Evolutionary conservation across 1,140 invertebrate species (phyloP).

Genomic region (Eupristina koningsbergeri): DNA sequence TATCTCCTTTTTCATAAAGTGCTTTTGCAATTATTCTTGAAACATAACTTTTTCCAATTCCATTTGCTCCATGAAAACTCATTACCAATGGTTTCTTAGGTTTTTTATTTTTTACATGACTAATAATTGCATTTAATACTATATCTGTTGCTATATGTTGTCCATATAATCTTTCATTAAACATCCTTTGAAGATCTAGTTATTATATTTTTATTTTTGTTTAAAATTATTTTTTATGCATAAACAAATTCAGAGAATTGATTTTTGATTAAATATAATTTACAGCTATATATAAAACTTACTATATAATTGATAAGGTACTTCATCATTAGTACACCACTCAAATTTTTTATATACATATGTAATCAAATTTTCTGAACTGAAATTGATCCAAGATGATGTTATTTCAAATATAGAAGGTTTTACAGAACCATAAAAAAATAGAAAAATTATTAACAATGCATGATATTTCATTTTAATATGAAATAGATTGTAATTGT

Average conservation of each 20-base stretch:
- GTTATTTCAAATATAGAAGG: background rate
- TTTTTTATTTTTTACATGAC: constrained; percentile 67
- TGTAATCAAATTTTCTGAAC: background rate
- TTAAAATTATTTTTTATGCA: background rate
- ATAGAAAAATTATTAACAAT: background rate
- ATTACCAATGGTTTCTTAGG: constrained; percentile 79
- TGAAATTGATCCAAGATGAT: background rate
- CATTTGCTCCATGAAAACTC: constrained; percentile 87
- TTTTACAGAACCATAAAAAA: background rate
- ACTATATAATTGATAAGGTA: constrained; percentile 38
- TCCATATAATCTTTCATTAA: constrained; percentile 66
- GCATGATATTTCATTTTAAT: background rate
- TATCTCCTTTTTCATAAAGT: constrained; percentile 81
- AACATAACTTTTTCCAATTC: constrained; percentile 91
- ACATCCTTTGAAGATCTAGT: background rate
- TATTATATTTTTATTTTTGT: background rate
- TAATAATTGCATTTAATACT: constrained; percentile 74
- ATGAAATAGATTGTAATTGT: background rate
- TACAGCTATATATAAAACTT: background rate
- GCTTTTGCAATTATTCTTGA: constrained; percentile 83
- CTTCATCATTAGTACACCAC: constrained; percentile 10
- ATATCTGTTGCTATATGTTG: constrained; percentile 78
- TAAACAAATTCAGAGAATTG: background rate
- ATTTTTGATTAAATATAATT: background rate
- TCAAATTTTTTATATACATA: background rate